Base-by-base conservation (phyloP, 1,140 invertebrate species). In the Trinorchestia longiramus region DNA sequence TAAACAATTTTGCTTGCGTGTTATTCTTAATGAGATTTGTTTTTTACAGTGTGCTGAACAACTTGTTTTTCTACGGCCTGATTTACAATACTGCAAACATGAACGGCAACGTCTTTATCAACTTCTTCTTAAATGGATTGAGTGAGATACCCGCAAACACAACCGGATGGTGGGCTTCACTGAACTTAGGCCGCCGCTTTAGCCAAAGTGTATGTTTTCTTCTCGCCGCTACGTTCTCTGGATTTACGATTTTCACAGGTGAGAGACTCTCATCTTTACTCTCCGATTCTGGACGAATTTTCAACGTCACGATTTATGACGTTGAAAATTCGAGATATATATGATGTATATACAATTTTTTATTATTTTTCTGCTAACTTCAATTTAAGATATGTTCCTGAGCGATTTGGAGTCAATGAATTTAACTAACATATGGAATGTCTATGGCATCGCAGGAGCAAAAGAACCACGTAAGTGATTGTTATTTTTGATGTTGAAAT, bases 41-140 rank as follows among this genome's bases (percentile, higher is more conserved):
- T n/a, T n/a, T n/a, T n/a, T 44, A 40, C 96, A 97, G 96, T 92
- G 95, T 96, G 0, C 95, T 95, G 95, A 96, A 97, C 95, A 96
- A 96, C 95, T 91, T 97, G 95, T 96, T 97, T 95, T 98, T 98
- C 97, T 98, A 98, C 96, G 97, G 98, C 23, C 97, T 98, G 91
- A 97, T 98, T 17, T 97, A 98, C 62, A 98, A 98, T 97, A 97
- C 98, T 4, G 98, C 97, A 96, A 98, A 98, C 96, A 97, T 98
- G 97, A 97, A 97, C 87, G 98, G 98, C 88, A 98, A 98, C 97
- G 98, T 98, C 43, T 98, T 98, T 97, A 97, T 98, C 88, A 98
- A 98, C 97, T 98, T 98, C 97, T 97, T 98, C 95, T 97, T 98
- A 96, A 98, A 98, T 97, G 97, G 97, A 95, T 96, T 98, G 11